Evolutionary conservation across 2,888 invertebrate genomes (phyloP).

Genomic region (Drosophila niveifrons): DNA sequence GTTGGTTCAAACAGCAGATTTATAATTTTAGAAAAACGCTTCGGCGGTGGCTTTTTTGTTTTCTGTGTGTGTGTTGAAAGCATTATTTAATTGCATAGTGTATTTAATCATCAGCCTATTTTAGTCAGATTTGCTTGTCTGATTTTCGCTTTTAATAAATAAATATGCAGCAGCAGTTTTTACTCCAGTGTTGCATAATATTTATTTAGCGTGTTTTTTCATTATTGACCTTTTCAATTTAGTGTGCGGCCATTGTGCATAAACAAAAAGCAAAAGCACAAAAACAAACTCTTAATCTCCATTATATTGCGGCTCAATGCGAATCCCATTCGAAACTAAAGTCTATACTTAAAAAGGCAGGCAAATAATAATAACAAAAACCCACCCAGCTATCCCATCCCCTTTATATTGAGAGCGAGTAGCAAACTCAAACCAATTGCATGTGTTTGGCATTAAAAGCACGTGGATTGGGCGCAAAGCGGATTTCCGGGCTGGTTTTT

Average conservation of each 20-base stretch:
- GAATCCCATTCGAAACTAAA: slow-evolving; percentile 41
- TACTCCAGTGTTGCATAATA: slow-evolving; percentile 44
- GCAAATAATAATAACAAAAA: slow-evolving; percentile 62
- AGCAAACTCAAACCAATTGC: slow-evolving; percentile 10
- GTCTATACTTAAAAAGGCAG: slow-evolving; percentile 65
- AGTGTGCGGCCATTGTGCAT: slow-evolving; percentile 31
- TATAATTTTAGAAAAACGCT: background rate
- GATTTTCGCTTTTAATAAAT: slow-evolving; percentile 51
- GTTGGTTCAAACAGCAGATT: background rate
- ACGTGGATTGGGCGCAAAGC: slow-evolving; percentile 73
- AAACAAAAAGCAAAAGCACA: slow-evolving; percentile 32
- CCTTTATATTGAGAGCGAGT: background rate
- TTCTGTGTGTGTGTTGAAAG: background rate
- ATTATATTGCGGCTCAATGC: slow-evolving; percentile 67
- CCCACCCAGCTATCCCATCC: slow-evolving; percentile 24
- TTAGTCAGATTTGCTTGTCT: slow-evolving; percentile 24
- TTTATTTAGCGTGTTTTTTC: slow-evolving; percentile 54
- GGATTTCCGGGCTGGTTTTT: slow-evolving; percentile 72
- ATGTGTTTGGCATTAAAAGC: slow-evolving; percentile 64
- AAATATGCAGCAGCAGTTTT: slow-evolving; percentile 29
- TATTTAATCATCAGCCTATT: slow-evolving; percentile 23
- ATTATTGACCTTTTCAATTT: slow-evolving; percentile 59
- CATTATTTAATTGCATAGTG: slow-evolving; percentile 18
- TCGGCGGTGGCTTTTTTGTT: background rate
- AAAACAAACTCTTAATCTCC: slow-evolving; percentile 65